Evolutionary conservation across 2,797 vertebrate species (phyloP), one percentile per base, ranked within the genome.

Genomic region (Artibeus lituratus): DNA sequence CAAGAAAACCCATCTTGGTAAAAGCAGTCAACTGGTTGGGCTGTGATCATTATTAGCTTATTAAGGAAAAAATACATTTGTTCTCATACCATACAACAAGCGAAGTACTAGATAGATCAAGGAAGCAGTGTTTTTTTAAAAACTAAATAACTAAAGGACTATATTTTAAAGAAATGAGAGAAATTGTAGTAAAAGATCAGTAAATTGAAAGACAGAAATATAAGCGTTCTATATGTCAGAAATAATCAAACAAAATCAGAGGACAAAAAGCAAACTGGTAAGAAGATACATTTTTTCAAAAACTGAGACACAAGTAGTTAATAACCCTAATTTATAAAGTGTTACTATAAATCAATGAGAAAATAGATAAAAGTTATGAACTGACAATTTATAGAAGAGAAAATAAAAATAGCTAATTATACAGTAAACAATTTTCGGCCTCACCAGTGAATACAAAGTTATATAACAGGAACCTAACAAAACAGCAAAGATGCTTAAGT

Each of bases 71-170:
- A 32, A 80, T 32, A 18, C 3, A 11, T 57, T 65, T 93, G 80
- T 91, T 87, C 32, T 93, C 44, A 59, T 53, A 16, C 35, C 32
- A 26, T 65, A 5, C 73, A 69, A 90, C 44, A 87, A 85, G 76
- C 57, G 77, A 90, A 73, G 18, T 88, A 49, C 59, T 84, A 44
- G 29, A 16, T 49, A 70, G 15, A 87, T 44, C 80, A 49, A 94
- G 49, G 51, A 88, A 80, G 49, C 19, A n/a, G 62, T 82, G 10
- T 15, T 72, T 90, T 95, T 90, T 91, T 89, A 95, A 93, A 95
- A 65, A 78, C 47, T 81, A 84, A 87, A 85, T 59, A 93, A 65
- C 3, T 29, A 57, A 5, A 55, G 62, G 29, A 94, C 47, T 55
- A 10, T 39, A 18, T 62, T 82, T 95, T 80, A 76, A 87, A 70